Evolutionary conservation across 2,113 vertebrate genomes (phyloP).

Genomic region (Brienomyrus longianalis): DNA sequence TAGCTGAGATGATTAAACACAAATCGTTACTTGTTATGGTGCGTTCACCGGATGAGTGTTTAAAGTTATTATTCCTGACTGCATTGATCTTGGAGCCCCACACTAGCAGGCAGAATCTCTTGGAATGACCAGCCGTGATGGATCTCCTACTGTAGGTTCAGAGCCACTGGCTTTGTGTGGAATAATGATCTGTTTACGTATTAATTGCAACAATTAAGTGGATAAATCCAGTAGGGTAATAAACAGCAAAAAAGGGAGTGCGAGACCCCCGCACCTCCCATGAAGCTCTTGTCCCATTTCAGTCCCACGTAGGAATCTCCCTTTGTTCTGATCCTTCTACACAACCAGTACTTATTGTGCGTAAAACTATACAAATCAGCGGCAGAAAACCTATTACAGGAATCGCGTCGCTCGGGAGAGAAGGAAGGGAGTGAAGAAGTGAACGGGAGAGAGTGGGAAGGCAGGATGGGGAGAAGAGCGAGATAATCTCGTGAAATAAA

Average conservation of each 20-base stretch:
- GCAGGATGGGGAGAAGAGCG: conserved; percentile 52
- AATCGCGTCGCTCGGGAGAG: background rate
- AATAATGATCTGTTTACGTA: background rate
- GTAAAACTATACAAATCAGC: background rate
- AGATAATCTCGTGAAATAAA: conserved; percentile 73
- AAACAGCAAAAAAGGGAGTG: background rate
- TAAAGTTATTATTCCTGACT: background rate
- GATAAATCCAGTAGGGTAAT: background rate
- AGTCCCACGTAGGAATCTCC: background rate
- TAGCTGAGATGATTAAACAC: background rate
- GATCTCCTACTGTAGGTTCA: background rate
- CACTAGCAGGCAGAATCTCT: background rate
- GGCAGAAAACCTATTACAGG: background rate
- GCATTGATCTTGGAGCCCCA: background rate
- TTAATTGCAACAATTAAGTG: background rate
- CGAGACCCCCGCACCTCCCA: background rate
- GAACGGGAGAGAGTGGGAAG: conserved; percentile 24
- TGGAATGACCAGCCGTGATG: background rate
- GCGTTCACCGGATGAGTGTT: background rate
- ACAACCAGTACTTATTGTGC: background rate
- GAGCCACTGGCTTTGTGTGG: background rate
- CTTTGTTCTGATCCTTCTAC: background rate
- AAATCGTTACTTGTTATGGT: background rate
- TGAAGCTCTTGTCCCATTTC: background rate
- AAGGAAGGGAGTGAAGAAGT: conserved; percentile 29